Evolutionary conservation across 2,888 invertebrate species (phyloP), one percentile per base, ranked within the genome.

Genomic region (Yponomeuta malinellus): DNA sequence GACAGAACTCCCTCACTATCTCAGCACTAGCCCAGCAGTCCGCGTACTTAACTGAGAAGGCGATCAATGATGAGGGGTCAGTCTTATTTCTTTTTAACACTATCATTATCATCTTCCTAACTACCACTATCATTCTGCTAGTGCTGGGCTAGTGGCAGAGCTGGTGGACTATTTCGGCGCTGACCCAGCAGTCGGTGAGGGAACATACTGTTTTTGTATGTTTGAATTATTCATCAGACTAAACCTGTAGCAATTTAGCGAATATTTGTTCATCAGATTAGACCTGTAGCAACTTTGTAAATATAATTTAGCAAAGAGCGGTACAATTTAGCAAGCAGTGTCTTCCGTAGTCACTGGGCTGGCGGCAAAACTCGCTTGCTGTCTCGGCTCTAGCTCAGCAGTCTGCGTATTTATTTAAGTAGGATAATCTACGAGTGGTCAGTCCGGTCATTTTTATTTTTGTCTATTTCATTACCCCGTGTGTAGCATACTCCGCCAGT

Each of bases 1-100:
- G 89, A 6, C 81, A 83, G 71, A 88, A 89, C 76, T 89, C 88
- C 68, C 81, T 89, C 72, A 87, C 88, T 73, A 89, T 89, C 80
- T 82, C 78, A 78, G 75, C 85, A 68, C 74, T 89, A 71, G 89
- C 89, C 23, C 83, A 84, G 73, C 83, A 88, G 65, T 82, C 81
- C 52, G 83, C 84, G 65, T 86, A 79, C 72, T 77, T 84, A 69
- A 75, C 83, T 63, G 87, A 88, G 71, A 87, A 85, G 78, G 81
- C 83, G 48, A 78, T 78, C 33, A 43, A 67, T 37, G n/a, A 67
- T 8, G 67, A 67, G 67, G 33, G 33, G 67, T 67, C 43, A 43
- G 43, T 43, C 5, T 43, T 43, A 43, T 43, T 43, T 43, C 5
- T 43, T 43, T 43, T 43, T 43, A 43, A 43, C 43, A 43, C 43